These are phyloP conservation scores for chimpanzee (Pan troglodytes) DNA, from an alignment of 2,113 vertebrate species.

Conservation along the genomic window DNA sequence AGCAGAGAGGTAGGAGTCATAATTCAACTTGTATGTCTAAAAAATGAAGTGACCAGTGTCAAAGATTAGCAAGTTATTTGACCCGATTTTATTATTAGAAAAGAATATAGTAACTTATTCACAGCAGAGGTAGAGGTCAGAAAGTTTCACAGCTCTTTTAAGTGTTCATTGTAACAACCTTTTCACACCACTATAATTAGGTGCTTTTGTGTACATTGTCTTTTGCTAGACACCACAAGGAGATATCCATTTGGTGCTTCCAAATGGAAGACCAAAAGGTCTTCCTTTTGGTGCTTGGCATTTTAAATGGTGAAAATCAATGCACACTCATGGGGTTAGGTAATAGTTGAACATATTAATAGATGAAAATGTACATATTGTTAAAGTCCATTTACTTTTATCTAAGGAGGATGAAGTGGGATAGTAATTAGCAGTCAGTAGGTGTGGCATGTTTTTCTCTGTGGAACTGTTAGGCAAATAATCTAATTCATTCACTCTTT, in stretches of 20 bases:
- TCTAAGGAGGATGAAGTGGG: not conserved
- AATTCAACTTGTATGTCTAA: not conserved
- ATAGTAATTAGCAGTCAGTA: not conserved
- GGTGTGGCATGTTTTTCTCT: not conserved
- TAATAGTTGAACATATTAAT: not conserved
- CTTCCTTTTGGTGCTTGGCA: not conserved
- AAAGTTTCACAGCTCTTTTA: not conserved
- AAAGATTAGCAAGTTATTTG: not conserved
- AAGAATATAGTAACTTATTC: not conserved
- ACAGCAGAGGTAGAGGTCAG: not conserved
- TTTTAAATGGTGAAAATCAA: not conserved
- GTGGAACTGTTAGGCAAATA: not conserved
- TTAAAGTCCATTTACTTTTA: conserved; percentile 3
- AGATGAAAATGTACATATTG: not conserved
- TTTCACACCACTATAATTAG: not conserved
- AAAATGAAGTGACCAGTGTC: not conserved
- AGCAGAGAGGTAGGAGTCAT: not conserved
- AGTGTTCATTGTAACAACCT: not conserved
- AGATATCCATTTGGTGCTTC: not conserved
- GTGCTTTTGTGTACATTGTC: not conserved
- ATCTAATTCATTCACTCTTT: not conserved
- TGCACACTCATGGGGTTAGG: not conserved
- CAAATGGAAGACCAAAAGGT: not conserved
- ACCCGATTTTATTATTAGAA: not conserved
- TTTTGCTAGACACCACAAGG: not conserved